These are phyloP conservation scores for Psilanteris sp. DNA, from an alignment of 1,140 invertebrate species.

Conservation along the genomic window DNA sequence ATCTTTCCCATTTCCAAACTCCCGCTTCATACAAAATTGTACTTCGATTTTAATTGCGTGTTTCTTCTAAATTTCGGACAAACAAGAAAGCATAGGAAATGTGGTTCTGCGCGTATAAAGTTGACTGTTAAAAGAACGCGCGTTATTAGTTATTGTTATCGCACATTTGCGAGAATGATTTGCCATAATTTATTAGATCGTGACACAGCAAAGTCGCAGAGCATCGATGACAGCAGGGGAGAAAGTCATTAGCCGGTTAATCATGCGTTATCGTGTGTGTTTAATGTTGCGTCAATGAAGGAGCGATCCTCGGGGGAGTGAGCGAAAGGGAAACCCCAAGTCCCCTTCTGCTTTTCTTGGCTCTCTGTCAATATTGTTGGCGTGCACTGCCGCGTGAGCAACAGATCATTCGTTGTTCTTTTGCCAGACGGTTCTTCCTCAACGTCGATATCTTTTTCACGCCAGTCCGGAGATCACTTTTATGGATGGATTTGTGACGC, in stretches of 20 bases:
- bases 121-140: background rate
- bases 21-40: too few species aligned
- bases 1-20: background rate
- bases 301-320: slow-evolving; percentile 73
- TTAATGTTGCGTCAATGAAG: slow-evolving; percentile 80
- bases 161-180: slow-evolving; percentile 42
- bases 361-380: slow-evolving; percentile 76
- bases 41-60: too few species aligned
- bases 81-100: too few species aligned
- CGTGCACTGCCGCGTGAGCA: slow-evolving; percentile 70
- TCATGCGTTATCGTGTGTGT: slow-evolving; percentile 80
- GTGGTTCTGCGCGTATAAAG: too few species aligned
- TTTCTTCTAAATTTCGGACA: too few species aligned
- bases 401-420: slow-evolving; percentile 72
- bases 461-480: slow-evolving; percentile 34
- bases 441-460: slow-evolving; percentile 33
- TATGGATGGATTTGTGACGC: slow-evolving; percentile 10
- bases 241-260: slow-evolving; percentile 79
- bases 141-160: slow-evolving; percentile 11
- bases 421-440: slow-evolving; percentile 19
- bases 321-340: slow-evolving; percentile 61
- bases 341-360: slow-evolving; percentile 68
- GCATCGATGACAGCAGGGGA: slow-evolving; percentile 62
- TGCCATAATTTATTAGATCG: slow-evolving; percentile 43
- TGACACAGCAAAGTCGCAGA: slow-evolving; percentile 42